phyloP scores from a whole-genome alignment of 2,888 invertebrate genomes.

The Dryadula phaetusa region DNA sequence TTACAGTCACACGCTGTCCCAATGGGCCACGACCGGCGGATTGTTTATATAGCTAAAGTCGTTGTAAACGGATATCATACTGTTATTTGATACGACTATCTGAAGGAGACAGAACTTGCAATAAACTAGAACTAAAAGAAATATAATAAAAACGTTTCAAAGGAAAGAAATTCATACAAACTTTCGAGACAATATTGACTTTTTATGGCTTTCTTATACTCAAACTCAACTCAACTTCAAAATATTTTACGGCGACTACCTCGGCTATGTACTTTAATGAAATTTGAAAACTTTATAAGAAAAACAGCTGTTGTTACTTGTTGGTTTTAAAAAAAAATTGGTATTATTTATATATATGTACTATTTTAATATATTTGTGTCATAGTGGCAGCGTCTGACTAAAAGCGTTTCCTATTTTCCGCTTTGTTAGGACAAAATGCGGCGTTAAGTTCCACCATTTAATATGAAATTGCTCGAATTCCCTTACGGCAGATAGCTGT shows the following conservation, averaged over 20 bases:
- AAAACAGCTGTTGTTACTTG: slow-evolving; percentile 7
- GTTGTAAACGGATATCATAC: neutral
- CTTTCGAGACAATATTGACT: slow-evolving; percentile 22
- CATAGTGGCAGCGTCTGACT: too few species aligned
- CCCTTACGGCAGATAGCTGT: too few species aligned
- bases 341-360: too few species aligned
- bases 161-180: slow-evolving; percentile 8
- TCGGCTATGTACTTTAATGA: slow-evolving; percentile 6
- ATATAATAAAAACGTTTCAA: slow-evolving; percentile 14
- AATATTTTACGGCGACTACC: slow-evolving; percentile 16
- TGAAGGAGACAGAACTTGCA: slow-evolving; percentile 12
- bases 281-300: slow-evolving; percentile 18
- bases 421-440: too few species aligned
- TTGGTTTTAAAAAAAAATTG: neutral
- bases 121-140: slow-evolving; percentile 18
- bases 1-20: too few species aligned
- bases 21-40: too few species aligned
- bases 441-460: too few species aligned
- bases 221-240: too few species aligned
- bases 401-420: too few species aligned
- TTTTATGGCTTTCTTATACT: slow-evolving; percentile 23
- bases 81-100: neutral
- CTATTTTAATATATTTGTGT: too few species aligned
- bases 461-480: too few species aligned
- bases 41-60: neutral